Evolutionary conservation across 2,888 invertebrate species (phyloP).

Genomic region (Chymomyza procnemis): DNA sequence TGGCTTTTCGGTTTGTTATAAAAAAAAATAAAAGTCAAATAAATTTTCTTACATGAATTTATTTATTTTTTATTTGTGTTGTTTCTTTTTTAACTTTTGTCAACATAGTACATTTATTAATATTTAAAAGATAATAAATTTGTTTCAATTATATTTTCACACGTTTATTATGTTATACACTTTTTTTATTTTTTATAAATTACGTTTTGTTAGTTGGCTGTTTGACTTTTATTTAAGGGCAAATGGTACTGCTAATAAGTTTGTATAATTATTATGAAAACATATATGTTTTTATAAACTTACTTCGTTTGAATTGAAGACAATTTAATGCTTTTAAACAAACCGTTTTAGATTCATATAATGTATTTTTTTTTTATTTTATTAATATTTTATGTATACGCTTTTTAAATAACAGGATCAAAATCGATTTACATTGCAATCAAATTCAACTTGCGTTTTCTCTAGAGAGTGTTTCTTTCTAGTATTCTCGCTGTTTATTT

Average conservation of each 20-base stretch:
- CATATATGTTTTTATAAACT: conserved; percentile 40
- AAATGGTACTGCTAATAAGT: conserved; percentile 47
- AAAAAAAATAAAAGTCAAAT: not conserved
- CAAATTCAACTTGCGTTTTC: not conserved
- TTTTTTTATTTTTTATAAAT: conserved; percentile 38
- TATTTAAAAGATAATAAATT: conserved; percentile 62
- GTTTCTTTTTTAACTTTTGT: conserved; percentile 55
- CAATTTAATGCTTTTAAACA: conserved; percentile 29
- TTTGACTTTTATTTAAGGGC: conserved; percentile 61
- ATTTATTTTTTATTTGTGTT: conserved; percentile 71
- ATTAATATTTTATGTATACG: not conserved
- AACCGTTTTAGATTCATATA: not conserved
- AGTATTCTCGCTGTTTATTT: conserved; percentile 22
- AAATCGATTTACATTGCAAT: conserved; percentile 24
- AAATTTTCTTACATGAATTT: conserved; percentile 61
- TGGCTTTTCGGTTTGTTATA: not conserved
- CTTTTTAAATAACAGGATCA: conserved; percentile 44
- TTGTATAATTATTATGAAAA: conserved; percentile 28
- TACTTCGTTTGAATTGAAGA: conserved; percentile 49
- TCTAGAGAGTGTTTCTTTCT: not conserved
- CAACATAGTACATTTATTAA: conserved; percentile 76
- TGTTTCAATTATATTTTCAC: conserved; percentile 24
- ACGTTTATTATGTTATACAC: conserved; percentile 7
- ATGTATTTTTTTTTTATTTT: not conserved
- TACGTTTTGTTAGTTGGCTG: conserved; percentile 39